Conservation (phyloP, 1,140 invertebrate species). For the Trachelipus rathkii region DNA sequence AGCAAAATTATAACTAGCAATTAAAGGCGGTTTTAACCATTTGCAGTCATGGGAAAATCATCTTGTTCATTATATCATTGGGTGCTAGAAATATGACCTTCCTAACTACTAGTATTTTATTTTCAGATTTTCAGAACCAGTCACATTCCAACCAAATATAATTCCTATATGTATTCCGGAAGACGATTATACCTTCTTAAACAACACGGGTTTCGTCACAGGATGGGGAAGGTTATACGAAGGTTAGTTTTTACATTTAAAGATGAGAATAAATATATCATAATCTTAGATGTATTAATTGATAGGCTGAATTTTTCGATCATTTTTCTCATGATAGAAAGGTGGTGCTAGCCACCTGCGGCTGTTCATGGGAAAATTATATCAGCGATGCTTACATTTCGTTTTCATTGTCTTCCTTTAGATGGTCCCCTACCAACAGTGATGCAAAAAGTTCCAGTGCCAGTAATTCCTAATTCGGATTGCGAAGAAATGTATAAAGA, state of each 20-base stretch:
- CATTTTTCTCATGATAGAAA: neutral
- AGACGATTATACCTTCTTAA: conserved; percentile 73
- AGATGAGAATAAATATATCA: too few relatives aligned
- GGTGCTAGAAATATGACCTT: neutral
- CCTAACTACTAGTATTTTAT: conserved; percentile 49
- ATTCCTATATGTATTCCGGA: conserved; percentile 84
- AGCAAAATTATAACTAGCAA: too few relatives aligned
- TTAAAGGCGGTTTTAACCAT: too few relatives aligned
- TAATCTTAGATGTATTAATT: neutral
- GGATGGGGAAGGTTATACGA: conserved; percentile 89
- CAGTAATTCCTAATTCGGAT: conserved; percentile 82
- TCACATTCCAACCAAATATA: conserved; percentile 83
- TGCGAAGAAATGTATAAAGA: conserved; percentile 86
- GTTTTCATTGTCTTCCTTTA: conserved; percentile 51
- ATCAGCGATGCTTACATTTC: conserved; percentile 20
- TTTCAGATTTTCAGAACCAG: conserved; percentile 82
- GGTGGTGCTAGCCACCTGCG: neutral
- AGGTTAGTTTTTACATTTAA: conserved; percentile 52
- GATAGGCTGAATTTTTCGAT: neutral
- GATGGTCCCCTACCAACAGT: conserved; percentile 84
- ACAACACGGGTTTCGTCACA: conserved; percentile 79
- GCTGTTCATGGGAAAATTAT: conserved; percentile 22
- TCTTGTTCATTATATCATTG: too few relatives aligned
- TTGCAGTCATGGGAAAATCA: too few relatives aligned
- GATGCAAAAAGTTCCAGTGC: conserved; percentile 84